These are phyloP conservation scores for Tachina fera DNA, from an alignment of 2,888 invertebrate genomes.

Conservation along the genomic window DNA sequence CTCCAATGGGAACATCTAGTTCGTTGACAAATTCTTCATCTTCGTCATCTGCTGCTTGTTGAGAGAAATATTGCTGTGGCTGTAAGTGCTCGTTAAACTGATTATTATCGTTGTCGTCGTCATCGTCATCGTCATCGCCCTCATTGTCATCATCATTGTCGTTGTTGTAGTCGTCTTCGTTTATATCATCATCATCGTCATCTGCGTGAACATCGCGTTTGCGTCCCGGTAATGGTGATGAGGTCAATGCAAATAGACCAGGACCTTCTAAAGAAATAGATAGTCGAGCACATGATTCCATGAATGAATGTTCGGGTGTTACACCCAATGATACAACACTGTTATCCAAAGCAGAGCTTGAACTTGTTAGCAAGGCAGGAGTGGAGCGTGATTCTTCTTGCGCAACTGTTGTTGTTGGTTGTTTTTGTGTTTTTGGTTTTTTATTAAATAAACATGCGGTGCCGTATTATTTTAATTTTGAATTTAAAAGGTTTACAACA, in stretches of 20 bases:
- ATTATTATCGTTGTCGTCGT: conserved; percentile 68
- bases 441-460: conserved; percentile 56
- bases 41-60: conserved; percentile 19
- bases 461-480: conserved; percentile 28
- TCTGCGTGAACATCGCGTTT: conserved; percentile 66
- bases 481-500: conserved; percentile 48
- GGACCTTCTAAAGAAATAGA: conserved; percentile 94
- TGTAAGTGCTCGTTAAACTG: conserved; percentile 50
- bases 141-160: conserved; percentile 77
- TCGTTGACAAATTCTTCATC: conserved; percentile 75
- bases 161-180: conserved; percentile 74
- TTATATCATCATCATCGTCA: conserved; percentile 75
- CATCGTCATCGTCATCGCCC: conserved; percentile 74
- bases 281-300: conserved; percentile 93
- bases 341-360: conserved; percentile 85
- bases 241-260: conserved; percentile 87
- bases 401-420: conserved; percentile 86
- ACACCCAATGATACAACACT: conserved; percentile 89
- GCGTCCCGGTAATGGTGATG: conserved; percentile 85
- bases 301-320: conserved; percentile 92
- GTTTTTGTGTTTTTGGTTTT: conserved; percentile 59
- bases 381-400: conserved; percentile 96
- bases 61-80: conserved; percentile 24
- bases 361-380: conserved; percentile 90
- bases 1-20: conserved; percentile 76